phyloP scores from a whole-genome alignment of 2,113 vertebrate genomes.

The Podilymbus podiceps region DNA sequence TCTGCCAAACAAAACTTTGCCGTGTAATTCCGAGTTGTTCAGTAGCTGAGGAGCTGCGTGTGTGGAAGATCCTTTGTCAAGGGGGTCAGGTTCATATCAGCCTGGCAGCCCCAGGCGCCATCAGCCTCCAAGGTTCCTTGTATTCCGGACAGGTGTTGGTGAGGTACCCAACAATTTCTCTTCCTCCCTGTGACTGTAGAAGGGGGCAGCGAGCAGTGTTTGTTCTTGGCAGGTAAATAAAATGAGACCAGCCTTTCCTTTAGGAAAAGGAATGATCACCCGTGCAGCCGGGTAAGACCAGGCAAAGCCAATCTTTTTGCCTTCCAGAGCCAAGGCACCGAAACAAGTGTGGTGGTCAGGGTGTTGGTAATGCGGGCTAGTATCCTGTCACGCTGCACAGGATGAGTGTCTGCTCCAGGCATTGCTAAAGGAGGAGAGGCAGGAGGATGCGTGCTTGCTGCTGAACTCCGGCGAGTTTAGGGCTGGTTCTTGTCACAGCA shows the following conservation, averaged over 20 bases:
- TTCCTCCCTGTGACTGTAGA: not conserved
- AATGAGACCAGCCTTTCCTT: not conserved
- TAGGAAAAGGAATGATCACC: not conserved
- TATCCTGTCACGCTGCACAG: not conserved
- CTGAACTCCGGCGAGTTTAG: not conserved
- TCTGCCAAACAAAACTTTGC: not conserved
- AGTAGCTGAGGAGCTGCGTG: not conserved
- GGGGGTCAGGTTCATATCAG: not conserved
- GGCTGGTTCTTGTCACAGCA: not conserved
- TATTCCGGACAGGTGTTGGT: not conserved
- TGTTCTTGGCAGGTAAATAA: not conserved
- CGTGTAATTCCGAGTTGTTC: not conserved
- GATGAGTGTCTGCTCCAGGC: not conserved
- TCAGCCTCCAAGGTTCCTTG: not conserved
- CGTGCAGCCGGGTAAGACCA: not conserved
- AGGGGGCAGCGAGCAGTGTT: not conserved
- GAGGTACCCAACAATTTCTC: not conserved
- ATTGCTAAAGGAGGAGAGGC: not conserved
- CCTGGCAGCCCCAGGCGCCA: not conserved
- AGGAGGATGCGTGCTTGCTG: not conserved
- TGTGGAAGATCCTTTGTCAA: not conserved
- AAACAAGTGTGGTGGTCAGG: not conserved
- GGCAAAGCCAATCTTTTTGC: not conserved
- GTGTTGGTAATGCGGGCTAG: not conserved
- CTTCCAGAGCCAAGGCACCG: not conserved